A percentile compares a stretch with the other conserved stretches of the same genome.
Evolutionary conservation across 1,140 invertebrate species (phyloP).

Genomic region (Zaprionus ornatus): DNA sequence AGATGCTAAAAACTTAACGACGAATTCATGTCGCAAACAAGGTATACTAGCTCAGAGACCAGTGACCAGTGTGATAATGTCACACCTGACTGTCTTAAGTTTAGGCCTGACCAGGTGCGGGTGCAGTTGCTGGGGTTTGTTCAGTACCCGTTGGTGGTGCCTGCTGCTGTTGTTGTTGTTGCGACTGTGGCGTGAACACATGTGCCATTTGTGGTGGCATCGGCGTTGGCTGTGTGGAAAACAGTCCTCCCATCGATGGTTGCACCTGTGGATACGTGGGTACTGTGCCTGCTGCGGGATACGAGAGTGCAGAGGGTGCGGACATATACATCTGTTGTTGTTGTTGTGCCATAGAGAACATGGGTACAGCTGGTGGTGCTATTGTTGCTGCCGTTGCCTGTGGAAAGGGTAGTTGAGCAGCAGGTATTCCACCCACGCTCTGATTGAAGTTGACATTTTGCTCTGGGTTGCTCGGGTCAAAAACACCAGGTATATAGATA

Average conservation of each 20-base stretch:
- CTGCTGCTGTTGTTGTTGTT: conserved; percentile 20
- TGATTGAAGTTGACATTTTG: conserved; percentile 16
- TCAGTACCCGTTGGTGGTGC: conserved; percentile 13
- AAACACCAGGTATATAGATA: conserved; percentile 69
- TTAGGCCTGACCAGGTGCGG: conserved; percentile 16
- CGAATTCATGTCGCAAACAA: conserved; percentile 47
- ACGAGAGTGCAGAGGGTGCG: conserved; percentile 69
- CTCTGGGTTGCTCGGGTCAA: conserved; percentile 50
- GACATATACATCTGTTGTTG: conserved; percentile 75
- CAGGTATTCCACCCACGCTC: conserved; percentile 59
- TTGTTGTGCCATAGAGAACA: conserved; percentile 46
- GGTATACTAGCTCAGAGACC: conserved; percentile 1
- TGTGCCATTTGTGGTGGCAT: conserved; percentile 79
- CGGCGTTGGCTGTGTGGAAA: conserved; percentile 74
- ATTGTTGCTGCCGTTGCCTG: conserved; percentile 60
- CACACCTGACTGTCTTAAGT: conserved; percentile 31
- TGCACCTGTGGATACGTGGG: conserved; percentile 82
- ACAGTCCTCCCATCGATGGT: conserved; percentile 73
- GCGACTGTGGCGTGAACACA: conserved; percentile 43
- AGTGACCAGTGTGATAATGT: no score
- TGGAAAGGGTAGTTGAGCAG: conserved; percentile 68
- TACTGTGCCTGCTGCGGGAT: conserved; percentile 71
- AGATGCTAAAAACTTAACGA: conserved; percentile 63
- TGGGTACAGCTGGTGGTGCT: conserved; percentile 38
- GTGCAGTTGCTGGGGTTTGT: conserved; percentile 4